Evolutionary conservation across 2,888 invertebrate genomes (phyloP).

Genomic region (Gisinianus flammeolus): DNA sequence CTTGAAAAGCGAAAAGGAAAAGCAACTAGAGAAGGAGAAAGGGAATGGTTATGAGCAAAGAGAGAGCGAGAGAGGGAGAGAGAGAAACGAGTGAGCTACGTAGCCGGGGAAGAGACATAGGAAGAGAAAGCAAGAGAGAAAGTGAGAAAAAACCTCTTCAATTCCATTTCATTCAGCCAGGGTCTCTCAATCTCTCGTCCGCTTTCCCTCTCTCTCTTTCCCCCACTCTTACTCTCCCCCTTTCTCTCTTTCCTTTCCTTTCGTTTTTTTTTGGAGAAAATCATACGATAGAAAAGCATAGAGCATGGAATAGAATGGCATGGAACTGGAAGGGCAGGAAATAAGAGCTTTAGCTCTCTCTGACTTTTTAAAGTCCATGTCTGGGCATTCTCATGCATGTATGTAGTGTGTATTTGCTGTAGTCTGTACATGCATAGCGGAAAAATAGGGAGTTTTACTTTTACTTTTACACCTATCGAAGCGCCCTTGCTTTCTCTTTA

Average conservation of each 20-base stretch:
- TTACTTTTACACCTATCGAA: too few species aligned
- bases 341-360: conserved; percentile 2
- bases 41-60: neutral
- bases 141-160: neutral
- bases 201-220: neutral
- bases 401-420: neutral
- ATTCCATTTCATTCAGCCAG: conserved; percentile 15
- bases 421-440: too few species aligned
- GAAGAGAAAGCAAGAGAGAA: neutral
- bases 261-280: neutral
- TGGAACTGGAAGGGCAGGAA: neutral
- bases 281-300: neutral
- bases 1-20: conserved; percentile 15
- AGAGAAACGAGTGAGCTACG: neutral
- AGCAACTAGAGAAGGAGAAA: neutral
- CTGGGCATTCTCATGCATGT: neutral
- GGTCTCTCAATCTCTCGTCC: neutral
- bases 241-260: neutral
- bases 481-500: too few species aligned
- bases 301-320: neutral
- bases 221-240: neutral
- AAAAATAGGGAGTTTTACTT: too few species aligned
- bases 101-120: neutral
- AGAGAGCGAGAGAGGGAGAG: neutral
- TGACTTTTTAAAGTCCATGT: neutral